Percentiles rank a stretch among this genome's conserved stretches.
phyloP scores from a whole-genome alignment of 2,797 vertebrate species.

The Paratrypauchen microcephalus region DNA sequence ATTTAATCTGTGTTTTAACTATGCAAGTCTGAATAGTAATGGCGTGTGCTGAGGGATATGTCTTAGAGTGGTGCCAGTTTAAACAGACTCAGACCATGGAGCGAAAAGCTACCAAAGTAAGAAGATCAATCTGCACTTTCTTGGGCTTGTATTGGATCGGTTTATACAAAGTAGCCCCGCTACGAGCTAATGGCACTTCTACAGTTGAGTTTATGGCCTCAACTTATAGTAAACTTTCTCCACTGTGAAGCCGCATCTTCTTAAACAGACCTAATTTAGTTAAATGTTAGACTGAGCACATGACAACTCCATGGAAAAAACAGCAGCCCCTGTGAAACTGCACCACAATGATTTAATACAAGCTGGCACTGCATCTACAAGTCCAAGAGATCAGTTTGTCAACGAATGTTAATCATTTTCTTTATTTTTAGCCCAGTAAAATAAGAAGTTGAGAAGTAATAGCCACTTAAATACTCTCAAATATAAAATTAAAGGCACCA shows the following conservation, averaged over 20 bases:
- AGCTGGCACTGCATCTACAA: not conserved
- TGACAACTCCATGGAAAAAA: constrained; percentile 16
- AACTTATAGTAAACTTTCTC: not conserved
- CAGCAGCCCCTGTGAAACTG: not conserved
- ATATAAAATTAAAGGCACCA: too few relatives aligned
- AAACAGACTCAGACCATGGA: constrained; percentile 25
- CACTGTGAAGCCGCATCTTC: not conserved
- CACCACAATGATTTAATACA: not conserved
- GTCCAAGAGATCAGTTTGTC: not conserved
- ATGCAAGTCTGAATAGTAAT: not conserved
- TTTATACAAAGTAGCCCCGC: not conserved
- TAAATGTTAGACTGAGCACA: constrained; percentile 5
- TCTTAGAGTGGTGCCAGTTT: constrained; percentile 17
- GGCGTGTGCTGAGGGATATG: constrained; percentile 4
- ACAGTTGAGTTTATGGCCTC: constrained; percentile 7
- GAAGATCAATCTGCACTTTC: constrained; percentile 17
- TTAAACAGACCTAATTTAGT: constrained; percentile 5
- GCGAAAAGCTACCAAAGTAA: constrained; percentile 20
- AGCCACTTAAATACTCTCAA: too few relatives aligned
- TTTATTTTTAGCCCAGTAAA: too few relatives aligned
- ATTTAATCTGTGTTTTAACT: not conserved
- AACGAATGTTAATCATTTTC: not conserved
- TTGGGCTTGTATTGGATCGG: not conserved
- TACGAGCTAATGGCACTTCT: constrained; percentile 4
- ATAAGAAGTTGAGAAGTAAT: too few relatives aligned